Evolutionary conservation across 53 echinoderm and acorn worm genomes (phyloP).

Genomic region (Luidia sarsii): DNA sequence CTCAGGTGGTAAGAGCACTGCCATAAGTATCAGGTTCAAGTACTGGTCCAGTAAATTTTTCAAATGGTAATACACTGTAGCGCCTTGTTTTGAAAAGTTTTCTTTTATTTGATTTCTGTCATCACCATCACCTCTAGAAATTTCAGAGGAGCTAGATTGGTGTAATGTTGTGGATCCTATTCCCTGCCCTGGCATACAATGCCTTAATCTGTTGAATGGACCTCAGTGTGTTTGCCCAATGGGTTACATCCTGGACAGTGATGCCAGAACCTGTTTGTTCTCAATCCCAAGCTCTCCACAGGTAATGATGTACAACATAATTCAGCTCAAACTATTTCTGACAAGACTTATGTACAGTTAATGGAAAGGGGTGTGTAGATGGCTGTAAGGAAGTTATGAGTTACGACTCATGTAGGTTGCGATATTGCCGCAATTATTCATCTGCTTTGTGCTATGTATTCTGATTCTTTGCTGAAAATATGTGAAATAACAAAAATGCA

Average conservation of each 20-base stretch:
- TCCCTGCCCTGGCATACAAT: conserved; percentile 41
- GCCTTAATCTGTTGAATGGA: conserved; percentile 7
- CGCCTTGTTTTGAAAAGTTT: background rate
- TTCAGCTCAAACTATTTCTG: too few species aligned
- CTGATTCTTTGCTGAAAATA: too few species aligned
- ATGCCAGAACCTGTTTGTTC: conserved; percentile 17
- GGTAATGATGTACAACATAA: too few species aligned
- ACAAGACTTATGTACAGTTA: too few species aligned
- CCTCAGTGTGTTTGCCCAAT: conserved; percentile 29
- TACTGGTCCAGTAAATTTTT: background rate
- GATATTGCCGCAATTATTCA: too few species aligned
- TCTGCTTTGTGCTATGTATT: too few species aligned
- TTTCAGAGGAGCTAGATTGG: background rate
- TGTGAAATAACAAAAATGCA: too few species aligned
- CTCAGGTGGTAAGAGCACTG: too few species aligned
- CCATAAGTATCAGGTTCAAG: background rate
- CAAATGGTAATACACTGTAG: too few species aligned
- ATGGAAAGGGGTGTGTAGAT: too few species aligned
- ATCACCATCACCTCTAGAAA: background rate
- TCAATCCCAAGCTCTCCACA: conserved; percentile 9
- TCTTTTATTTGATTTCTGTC: background rate
- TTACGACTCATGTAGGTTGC: too few species aligned
- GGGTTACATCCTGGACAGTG: background rate
- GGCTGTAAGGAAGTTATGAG: too few species aligned
- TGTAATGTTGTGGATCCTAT: conserved; percentile 9